phyloP scores from a whole-genome alignment of 2,888 invertebrate species.

The Synergus umbraculus region DNA sequence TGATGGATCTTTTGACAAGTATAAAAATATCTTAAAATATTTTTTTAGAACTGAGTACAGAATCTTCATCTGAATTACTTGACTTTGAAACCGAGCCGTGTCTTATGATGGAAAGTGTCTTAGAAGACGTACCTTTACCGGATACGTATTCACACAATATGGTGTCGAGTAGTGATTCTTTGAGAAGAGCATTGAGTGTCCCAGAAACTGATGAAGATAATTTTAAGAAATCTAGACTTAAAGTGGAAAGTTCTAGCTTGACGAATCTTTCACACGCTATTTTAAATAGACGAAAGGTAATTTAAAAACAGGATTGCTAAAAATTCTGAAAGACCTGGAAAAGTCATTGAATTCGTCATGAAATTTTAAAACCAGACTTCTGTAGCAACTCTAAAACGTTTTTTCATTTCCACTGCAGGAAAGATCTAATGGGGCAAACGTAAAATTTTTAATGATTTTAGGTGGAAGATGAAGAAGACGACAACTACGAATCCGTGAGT shows the following conservation, averaged over 20 bases:
- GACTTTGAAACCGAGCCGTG: conserved; percentile 92
- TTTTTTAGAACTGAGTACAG: conserved; percentile 79
- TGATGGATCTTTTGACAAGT: not conserved
- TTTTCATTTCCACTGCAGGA: too few relatives aligned
- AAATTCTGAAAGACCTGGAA: not conserved
- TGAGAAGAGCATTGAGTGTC: conserved; percentile 72
- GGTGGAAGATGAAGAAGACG: conserved; percentile 75
- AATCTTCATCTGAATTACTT: conserved; percentile 85
- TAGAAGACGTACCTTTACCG: conserved; percentile 83
- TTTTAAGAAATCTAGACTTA: conserved; percentile 61
- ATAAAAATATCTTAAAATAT: not conserved
- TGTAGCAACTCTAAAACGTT: too few relatives aligned
- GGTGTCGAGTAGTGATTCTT: conserved; percentile 81
- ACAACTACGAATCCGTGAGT: conserved; percentile 72
- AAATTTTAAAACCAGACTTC: too few relatives aligned
- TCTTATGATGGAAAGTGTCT: conserved; percentile 88
- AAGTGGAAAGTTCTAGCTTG: conserved; percentile 82
- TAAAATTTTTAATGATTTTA: conserved; percentile 46
- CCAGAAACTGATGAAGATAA: conserved; percentile 70
- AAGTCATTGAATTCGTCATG: too few relatives aligned
- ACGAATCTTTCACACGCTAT: conserved; percentile 89
- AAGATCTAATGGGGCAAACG: too few relatives aligned
- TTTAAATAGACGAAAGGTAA: conserved; percentile 82
- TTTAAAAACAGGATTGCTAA: not conserved
- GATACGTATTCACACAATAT: conserved; percentile 84